phyloP scores from a whole-genome alignment of 2,797 vertebrate species.

The Sebastes itinus region DNA sequence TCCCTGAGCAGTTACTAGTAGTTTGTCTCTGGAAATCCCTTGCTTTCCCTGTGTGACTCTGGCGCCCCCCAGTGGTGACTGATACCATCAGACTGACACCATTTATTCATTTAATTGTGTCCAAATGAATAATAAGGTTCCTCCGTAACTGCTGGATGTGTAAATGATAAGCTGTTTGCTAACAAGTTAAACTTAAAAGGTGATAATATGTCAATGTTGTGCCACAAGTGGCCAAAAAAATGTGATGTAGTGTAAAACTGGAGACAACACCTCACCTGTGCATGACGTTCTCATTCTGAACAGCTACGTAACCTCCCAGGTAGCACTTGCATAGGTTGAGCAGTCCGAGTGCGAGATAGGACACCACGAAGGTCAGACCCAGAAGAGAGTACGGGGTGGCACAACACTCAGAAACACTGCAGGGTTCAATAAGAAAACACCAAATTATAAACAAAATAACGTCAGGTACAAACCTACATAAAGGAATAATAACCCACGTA shows the following conservation, averaged over 20 bases:
- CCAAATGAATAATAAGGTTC: background rate
- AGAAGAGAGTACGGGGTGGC: slow-evolving; percentile 88
- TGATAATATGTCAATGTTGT: background rate
- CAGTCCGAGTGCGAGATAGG: slow-evolving; percentile 87
- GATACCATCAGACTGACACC: background rate
- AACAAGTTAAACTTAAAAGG: no score
- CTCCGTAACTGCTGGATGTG: background rate
- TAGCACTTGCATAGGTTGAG: slow-evolving; percentile 91
- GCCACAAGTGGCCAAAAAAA: background rate
- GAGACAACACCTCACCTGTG: slow-evolving; percentile 83
- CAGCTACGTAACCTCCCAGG: slow-evolving; percentile 83
- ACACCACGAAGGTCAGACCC: slow-evolving; percentile 90
- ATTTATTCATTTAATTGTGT: no score
- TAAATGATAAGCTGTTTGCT: background rate
- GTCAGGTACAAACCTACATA: background rate
- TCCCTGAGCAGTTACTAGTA: background rate
- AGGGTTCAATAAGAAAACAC: background rate
- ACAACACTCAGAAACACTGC: slow-evolving; percentile 89
- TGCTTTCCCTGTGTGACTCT: background rate
- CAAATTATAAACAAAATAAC: background rate
- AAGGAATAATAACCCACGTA: background rate
- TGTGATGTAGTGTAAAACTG: background rate
- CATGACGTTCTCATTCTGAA: slow-evolving; percentile 89
- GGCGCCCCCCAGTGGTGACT: background rate
- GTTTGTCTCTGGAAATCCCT: background rate